Evolutionary conservation across 2,888 invertebrate species (phyloP), one percentile per base, ranked within the genome.

Genomic region (Lamellibrachia satsuma): DNA sequence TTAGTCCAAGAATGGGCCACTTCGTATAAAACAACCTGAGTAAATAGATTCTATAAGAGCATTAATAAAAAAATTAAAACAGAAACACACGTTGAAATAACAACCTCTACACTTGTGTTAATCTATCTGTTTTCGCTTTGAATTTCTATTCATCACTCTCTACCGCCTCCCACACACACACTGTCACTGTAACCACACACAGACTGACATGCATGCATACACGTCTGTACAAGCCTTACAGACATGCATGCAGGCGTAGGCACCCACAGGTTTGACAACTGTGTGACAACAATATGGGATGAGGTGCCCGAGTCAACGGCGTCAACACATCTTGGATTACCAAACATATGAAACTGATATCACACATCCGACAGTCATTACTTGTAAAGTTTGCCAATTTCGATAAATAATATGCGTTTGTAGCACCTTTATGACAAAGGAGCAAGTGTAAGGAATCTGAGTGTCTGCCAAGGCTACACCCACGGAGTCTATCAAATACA

Each of bases 331-430:
- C 75, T 75, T 75, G 75, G 15, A 75, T 75, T 75, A 75, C 75
- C 22, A 22, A 6, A 22, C 75, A 22, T 75, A 75, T 75, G 75
- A 75, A 75, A 75, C 75, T 15, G 75, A 75, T 75, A 75, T n/a
- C 22, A n/a, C 22, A 75, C 75, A 75, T 75, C 75, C 75, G 75
- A 75, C 75, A 75, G 22, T 22, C 75, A 75, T 75, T 1, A 75
- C 75, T 15, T 75, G 22, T 60, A 60, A 60, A 60, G 60, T 60
- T 60, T 22, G 22, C 75, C 75, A 75, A 22, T 75, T 75, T 75
- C 75, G n/a, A 75, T 75, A 75, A 75, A 75, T 75, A 75, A 75
- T 75, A 75, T 75, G 75, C 75, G 22, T 75, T 75, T 75, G 75
- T 75, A 75, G 75, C 75, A 75, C 75, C 75, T 75, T 15, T 75